These are phyloP conservation scores for Xenopus tropicalis DNA, from an alignment of 2,113 vertebrate species.

Conservation along the genomic window DNA sequence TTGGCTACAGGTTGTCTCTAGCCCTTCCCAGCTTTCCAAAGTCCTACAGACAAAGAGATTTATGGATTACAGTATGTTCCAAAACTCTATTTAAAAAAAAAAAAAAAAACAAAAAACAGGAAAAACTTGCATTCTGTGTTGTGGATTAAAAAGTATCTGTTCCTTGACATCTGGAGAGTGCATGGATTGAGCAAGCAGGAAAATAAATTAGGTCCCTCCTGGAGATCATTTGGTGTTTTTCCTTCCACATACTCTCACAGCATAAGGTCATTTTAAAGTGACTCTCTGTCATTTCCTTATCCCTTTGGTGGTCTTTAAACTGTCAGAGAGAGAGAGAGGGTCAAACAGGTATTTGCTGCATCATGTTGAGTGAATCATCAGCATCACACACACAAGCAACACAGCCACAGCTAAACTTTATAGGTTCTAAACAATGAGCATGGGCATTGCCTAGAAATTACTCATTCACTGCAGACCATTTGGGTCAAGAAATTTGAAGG, in stretches of 20 bases:
- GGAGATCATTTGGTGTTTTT: constrained; percentile 1
- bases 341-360: not conserved
- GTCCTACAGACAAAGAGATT: too few relatives aligned
- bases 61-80: too few relatives aligned
- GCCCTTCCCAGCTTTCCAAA: too few relatives aligned
- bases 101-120: too few relatives aligned
- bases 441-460: not conserved
- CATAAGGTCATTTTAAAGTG: not conserved
- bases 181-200: not conserved
- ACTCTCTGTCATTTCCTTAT: not conserved
- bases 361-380: not conserved
- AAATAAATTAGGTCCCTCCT: not conserved
- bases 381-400: too few relatives aligned
- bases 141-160: not conserved
- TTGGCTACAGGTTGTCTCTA: too few relatives aligned
- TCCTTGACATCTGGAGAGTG: constrained; percentile 17
- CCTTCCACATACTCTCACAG: not conserved
- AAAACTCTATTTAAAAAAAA: too few relatives aligned
- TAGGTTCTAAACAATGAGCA: not conserved
- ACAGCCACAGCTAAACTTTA: constrained; percentile 3
- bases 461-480: not conserved
- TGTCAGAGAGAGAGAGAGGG: not conserved
- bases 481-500: too few relatives aligned
- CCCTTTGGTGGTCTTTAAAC: constrained; percentile 4
- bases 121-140: constrained; percentile 13